phyloP scores from a whole-genome alignment of 2,113 vertebrate genomes.

The Meles meles region DNA sequence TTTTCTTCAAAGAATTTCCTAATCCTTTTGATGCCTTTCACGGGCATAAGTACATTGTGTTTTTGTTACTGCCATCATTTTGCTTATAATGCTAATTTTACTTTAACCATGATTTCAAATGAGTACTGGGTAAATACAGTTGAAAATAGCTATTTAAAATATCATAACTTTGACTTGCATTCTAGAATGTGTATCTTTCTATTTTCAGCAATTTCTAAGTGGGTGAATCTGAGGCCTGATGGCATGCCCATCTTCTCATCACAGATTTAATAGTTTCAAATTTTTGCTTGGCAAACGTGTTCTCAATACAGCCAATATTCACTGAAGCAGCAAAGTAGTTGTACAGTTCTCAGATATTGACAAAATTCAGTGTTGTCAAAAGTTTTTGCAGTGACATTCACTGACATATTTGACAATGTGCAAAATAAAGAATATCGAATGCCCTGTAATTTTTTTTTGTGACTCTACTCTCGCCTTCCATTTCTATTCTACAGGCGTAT shows the following conservation, averaged over 20 bases:
- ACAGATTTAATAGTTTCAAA: not conserved
- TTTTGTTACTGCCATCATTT: not conserved
- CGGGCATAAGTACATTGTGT: not conserved
- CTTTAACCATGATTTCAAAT: not conserved
- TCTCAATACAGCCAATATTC: not conserved
- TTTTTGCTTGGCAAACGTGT: not conserved
- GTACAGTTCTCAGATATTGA: not conserved
- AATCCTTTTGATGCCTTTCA: not conserved
- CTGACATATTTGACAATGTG: not conserved
- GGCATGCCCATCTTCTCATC: not conserved
- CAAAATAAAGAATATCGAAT: not conserved
- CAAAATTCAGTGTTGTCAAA: not conserved
- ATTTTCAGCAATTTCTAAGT: not conserved
- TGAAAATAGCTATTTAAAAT: not conserved
- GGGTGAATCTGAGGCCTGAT: not conserved
- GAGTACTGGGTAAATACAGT: not conserved
- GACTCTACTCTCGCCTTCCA: not conserved
- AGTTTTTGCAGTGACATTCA: not conserved
- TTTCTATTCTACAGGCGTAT: not conserved
- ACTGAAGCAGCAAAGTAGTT: not conserved
- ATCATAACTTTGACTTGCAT: not conserved
- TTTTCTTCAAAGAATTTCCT: not conserved
- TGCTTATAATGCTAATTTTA: conserved; percentile 11
- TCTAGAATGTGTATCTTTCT: not conserved
- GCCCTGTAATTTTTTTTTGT: not conserved